Conservation (phyloP, 2,797 vertebrate species). For the Knipowitschia caucasica region DNA sequence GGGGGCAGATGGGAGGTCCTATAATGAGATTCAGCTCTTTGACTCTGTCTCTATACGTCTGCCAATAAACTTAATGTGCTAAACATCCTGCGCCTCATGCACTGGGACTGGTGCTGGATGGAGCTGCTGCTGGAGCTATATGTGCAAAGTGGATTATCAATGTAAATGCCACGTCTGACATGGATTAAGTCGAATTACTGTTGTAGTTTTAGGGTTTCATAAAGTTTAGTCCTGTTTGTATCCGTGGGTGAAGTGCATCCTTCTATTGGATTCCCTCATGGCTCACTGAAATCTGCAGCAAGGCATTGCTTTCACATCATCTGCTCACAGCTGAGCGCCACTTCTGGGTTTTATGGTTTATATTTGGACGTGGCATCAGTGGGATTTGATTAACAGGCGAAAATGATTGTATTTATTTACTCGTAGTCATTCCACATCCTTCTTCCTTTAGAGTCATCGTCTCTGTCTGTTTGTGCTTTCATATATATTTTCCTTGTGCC, state of each 20-base stretch:
- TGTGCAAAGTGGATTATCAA: slow-evolving; percentile 3
- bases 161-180: neutral
- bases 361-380: neutral
- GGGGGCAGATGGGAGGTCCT: slow-evolving; percentile 74
- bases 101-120: neutral
- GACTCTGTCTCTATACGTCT: slow-evolving; percentile 65
- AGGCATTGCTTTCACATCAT: neutral
- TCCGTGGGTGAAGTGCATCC: neutral
- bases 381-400: neutral
- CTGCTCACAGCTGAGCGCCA: slow-evolving; percentile 1
- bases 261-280: neutral
- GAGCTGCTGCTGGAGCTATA: neutral
- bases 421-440: too few relatives aligned
- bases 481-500: too few relatives aligned
- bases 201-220: neutral
- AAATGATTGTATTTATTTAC: neutral
- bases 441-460: too few relatives aligned
- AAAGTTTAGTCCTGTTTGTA: neutral
- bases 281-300: neutral
- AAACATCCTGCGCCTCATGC: slow-evolving; percentile 53
- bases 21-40: slow-evolving; percentile 77
- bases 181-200: neutral
- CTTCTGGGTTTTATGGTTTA: neutral
- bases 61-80: slow-evolving; percentile 80
- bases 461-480: neutral